Percentiles rank a stretch among this genome's conserved stretches.
Conservation (phyloP, 2,888 invertebrate genomes). For the Clistopyga incitator region DNA sequence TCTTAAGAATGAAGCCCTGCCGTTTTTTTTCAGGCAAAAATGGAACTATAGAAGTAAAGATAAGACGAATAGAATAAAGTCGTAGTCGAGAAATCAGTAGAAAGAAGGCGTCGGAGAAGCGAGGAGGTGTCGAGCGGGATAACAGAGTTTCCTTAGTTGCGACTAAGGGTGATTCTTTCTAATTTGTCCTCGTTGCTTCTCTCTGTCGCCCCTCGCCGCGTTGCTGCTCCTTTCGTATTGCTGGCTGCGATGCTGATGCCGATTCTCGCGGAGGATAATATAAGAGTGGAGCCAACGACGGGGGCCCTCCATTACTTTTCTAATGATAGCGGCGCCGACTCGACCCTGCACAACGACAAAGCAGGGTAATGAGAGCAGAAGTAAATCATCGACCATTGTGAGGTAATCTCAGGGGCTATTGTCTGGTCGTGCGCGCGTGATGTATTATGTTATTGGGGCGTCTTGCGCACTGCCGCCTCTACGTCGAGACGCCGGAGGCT, state of each 20-base stretch:
- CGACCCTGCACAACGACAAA: conserved; percentile 79
- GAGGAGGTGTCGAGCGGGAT: conserved; percentile 73
- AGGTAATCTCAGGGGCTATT: conserved; percentile 83
- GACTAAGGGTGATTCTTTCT: conserved; percentile 79
- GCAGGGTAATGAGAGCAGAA: conserved; percentile 84
- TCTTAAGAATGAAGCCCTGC: conserved; percentile 1
- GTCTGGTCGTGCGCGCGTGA: conserved; percentile 82
- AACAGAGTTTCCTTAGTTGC: conserved; percentile 80
- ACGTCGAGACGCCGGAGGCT: conserved; percentile 73
- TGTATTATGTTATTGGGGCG: conserved; percentile 83
- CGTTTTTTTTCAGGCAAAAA: conserved; percentile 25
- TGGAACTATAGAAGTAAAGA: not conserved
- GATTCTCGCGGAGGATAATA: conserved; percentile 78
- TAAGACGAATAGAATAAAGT: conserved; percentile 38
- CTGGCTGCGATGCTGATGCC: conserved; percentile 59
- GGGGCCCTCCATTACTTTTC: conserved; percentile 83
- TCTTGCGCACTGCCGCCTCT: conserved; percentile 61
- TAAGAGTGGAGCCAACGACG: conserved; percentile 77
- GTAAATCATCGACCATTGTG: conserved; percentile 84
- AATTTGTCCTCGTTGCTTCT: conserved; percentile 76
- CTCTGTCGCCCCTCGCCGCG: conserved; percentile 59
- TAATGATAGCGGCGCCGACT: conserved; percentile 82
- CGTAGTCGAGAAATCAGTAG: conserved; percentile 38
- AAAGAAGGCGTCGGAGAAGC: conserved; percentile 52
- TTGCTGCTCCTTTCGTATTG: conserved; percentile 58